Evolutionary conservation across 2,888 invertebrate genomes (phyloP), one percentile per base, ranked within the genome.

Genomic region (Acleris laterana): DNA sequence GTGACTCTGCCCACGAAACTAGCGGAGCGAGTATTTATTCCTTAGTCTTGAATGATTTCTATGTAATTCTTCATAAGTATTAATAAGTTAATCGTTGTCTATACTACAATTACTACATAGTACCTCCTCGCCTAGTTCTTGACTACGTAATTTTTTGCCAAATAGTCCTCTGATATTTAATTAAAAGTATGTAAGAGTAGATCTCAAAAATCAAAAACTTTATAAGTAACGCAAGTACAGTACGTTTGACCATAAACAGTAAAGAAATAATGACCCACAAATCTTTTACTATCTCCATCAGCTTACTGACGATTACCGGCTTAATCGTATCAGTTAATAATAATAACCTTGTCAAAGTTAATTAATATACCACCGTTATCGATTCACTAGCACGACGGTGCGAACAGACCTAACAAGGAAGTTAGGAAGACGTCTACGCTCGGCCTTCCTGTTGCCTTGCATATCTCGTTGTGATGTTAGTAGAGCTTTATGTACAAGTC

Each of bases 271-370:
- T 56, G 53, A 55, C 56, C 50, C 55, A 46, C 13, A 38, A 38
- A 38, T 38, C 50, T 65, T 56, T 56, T 62, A 28, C 46, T 52
- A 49, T 63, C 57, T 44, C 9, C 51, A 51, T 61, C 44, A 19
- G 13, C 3, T 2, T 61, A 62, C 42, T n/a, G 46, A 25, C 13
- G 13, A 1, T 2, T 61, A 62, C 42, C 20, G 46, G 46, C 13
- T 22, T 46, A 38, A 19, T 32, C 13, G 28, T 52, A 56, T 56
- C 32, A 22, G 44, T 50, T n/a, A 16, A 50, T 64, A 44, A 44
- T 11, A 16, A 44, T 64, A 50, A 66, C 66, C 61, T 66, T 66
- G 51, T 25, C 46, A 66, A 66, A 51, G 65, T 61, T 56, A 66
- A 61, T 65, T 57, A 48, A 22, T 7, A 62, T 66, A n/a, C 13